Base-by-base conservation (phyloP, 2,888 invertebrate genomes). In the Coleophora deauratella region DNA sequence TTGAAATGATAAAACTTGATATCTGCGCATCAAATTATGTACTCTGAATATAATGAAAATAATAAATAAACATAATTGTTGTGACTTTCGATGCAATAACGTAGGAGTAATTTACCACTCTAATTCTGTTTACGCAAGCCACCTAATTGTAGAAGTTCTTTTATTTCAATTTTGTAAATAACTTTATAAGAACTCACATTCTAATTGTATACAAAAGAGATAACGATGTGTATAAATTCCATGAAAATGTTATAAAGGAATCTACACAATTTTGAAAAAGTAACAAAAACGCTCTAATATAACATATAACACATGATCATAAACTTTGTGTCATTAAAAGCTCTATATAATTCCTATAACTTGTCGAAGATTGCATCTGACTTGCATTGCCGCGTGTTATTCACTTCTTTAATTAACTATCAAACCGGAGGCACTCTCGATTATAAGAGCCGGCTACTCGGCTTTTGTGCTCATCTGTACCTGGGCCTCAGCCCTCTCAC, bases 331-430 rank as follows among this genome's bases (percentile, higher is more conserved):
- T 33, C 34, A 39, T 32, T 28, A 34, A 7, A 66, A 49, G 40
- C 74, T 73, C 73, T 44, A 39, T 36, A 13, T 40, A 44, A 35
- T 48, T 65, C 57, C 51, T 43, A 46, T 50, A 55, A 50, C 58
- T 57, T 61, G 62, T 66, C 66, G 69, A 67, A 72, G 72, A 77
- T 71, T 77, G 74, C 77, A 77, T 74, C 72, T 81, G 79, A 78
- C 78, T 78, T 74, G 74, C 74, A 76, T 66, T 72, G 72, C 74
- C 62, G 66, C 63, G 62, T 67, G 72, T 76, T 78, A 81, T 81
- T 82, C 80, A 79, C 69, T 75, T 71, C 80, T 78, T 80, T 85
- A 84, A 85, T 84, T 82, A 84, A 77, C 78, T 81, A 79, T 81
- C 79, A 75, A 73, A 76, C 72, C 71, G 67, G 72, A 71, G 76